Evolutionary conservation across 2,888 invertebrate species (phyloP), one percentile per base, ranked within the genome.

Genomic region (Hipparchia semele): DNA sequence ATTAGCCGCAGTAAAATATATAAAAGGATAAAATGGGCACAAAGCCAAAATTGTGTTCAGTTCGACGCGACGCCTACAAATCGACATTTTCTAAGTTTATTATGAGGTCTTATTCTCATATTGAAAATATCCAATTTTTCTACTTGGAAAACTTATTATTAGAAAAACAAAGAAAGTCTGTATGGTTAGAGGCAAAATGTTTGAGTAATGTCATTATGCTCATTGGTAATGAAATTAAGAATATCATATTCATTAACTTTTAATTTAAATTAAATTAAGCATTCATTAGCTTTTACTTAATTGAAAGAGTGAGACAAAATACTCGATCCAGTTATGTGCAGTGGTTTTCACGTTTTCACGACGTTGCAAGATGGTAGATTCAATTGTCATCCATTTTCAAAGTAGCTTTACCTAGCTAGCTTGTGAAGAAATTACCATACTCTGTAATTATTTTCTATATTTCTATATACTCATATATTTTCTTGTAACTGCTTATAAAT

Each of bases 1-100:
- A 72, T 76, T 75, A 70, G 64, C 49, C 33, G 51, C 46, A 54
- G 58, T 59, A 68, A 58, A 45, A 59, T 53, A 59, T 53, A 64
- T 56, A 51, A 70, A 70, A 56, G 75, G 68, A 65, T 23, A 68
- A 67, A 73, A 68, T 66, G 68, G 74, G 72, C 74, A 53, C 33
- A 23, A 59, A 65, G 72, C 74, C 74, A 74, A 74, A 73, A 61
- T 56, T 54, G 60, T 70, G 61, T 59, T 70, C 67, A 59, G 39
- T 62, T 62, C 51, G 46, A 53, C 39, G 65, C 51, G 46, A 53
- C 39, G 65, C 60, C 8, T 39, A 68, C 12, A 68, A 59, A 46
- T 59, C 7, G 51, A 51, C 70, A 64, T 51, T 56, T 45, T 33
- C 13, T 13, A 58, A 58, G 13, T 58, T 13, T 58, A 58, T 33